A percentile compares a stretch with the other conserved stretches of the same genome.
These are phyloP conservation scores for Squalus acanthias DNA, from an alignment of 2,797 vertebrate genomes.

Conservation along the genomic window DNA sequence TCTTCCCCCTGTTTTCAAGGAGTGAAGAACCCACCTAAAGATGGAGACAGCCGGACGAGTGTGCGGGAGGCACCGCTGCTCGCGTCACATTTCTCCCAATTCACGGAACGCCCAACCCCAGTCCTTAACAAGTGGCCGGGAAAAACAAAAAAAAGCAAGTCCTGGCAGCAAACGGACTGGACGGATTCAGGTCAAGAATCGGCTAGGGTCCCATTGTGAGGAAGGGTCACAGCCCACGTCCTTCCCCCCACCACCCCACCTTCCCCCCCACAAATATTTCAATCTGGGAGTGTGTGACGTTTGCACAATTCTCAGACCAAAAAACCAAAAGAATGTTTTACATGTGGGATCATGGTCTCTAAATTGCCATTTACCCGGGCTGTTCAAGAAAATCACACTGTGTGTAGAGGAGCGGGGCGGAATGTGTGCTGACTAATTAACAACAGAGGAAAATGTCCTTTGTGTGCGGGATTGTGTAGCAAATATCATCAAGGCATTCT, in stretches of 20 bases:
- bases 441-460: not conserved
- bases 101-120: not conserved
- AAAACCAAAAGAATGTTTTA: not conserved
- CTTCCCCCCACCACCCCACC: not conserved
- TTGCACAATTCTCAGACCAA: too few species aligned
- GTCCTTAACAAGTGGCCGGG: not conserved
- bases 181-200: not conserved
- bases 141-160: not conserved
- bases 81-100: not conserved
- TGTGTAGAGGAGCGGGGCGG: accelerated
- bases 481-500: not conserved
- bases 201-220: not conserved
- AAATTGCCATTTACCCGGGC: not conserved
- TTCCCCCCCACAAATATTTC: not conserved
- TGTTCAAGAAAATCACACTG: not conserved
- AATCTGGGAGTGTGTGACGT: not conserved
- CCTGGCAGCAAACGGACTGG: not conserved
- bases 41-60: not conserved
- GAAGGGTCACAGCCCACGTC: not conserved
- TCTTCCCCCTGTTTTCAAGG: not conserved
- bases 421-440: not conserved
- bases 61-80: not conserved
- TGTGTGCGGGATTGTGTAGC: not conserved
- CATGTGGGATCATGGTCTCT: not conserved
- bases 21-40: not conserved